Percentiles rank a stretch among this genome's conserved stretches.
phyloP scores from a whole-genome alignment of 2,113 vertebrate genomes.

The Falco punctatus region DNA sequence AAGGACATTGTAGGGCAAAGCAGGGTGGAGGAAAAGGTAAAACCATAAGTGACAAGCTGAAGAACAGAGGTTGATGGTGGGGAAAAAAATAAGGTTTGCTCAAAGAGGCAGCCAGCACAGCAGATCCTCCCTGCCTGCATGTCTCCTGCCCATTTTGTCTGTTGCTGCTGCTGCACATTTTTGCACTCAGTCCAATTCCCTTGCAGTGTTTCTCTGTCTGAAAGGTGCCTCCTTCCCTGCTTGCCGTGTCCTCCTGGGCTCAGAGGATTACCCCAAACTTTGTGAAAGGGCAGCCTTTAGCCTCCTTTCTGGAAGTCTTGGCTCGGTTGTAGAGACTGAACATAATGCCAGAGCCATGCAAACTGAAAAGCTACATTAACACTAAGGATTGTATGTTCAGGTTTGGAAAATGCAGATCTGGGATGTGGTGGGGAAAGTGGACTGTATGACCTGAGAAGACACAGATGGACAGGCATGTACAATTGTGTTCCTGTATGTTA shows the following conservation, averaged over 20 bases:
- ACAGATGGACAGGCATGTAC: neutral
- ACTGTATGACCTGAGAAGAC: neutral
- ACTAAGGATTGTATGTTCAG: neutral
- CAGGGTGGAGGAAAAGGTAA: neutral
- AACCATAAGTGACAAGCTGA: neutral
- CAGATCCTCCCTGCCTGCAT: neutral
- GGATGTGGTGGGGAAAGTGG: neutral
- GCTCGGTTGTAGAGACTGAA: neutral
- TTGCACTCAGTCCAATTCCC: neutral
- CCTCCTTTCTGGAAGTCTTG: neutral
- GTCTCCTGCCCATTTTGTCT: neutral
- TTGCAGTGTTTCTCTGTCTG: neutral
- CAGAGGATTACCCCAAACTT: fast-evolving
- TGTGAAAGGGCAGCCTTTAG: neutral
- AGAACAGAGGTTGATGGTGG: neutral
- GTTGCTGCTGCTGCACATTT: neutral
- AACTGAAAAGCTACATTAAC: neutral
- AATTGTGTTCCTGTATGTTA: neutral
- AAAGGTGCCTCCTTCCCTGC: neutral
- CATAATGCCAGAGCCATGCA: neutral
- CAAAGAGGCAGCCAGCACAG: neutral
- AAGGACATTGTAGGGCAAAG: neutral
- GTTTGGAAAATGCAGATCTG: neutral
- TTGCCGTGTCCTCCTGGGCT: fast-evolving
- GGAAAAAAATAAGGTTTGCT: neutral